Base-by-base conservation (phyloP, 2,113 vertebrate genomes). In the Capricornis sumatraensis region DNA sequence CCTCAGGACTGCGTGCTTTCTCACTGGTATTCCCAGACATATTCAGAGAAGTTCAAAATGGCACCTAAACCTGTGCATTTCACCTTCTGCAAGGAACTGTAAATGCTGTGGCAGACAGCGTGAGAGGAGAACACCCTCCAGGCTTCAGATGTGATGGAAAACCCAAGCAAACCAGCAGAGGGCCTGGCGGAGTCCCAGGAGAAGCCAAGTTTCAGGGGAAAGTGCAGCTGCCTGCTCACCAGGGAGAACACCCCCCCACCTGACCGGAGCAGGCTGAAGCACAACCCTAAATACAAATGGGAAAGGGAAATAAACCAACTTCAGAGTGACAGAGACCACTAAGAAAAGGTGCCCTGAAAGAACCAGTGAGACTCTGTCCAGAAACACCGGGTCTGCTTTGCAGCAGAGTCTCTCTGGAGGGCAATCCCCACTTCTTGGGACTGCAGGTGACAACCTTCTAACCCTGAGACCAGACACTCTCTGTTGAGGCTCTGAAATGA, bases 31-130 rank as follows among this genome's bases (percentile, higher is more conserved):
- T 81, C 97, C 96, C 25, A n/a, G 93, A 92, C 95, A 97, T 95
- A 97, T 7, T 84, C 17, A 94, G 93, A 84, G 58, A 91, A 94
- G 83, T 95, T 97, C 95, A 95, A 95, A 96, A 97, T 57, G 74
- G 89, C 79, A 97, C 92, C 91, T 67, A 87, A 89, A 87, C 30
- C 89, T 96, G 93, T 88, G 57, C 62, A 53, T 89, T 58, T 88
- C 27, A 36, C 76, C 79, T 94, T 96, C 87, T 95, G 43, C 82
- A 78, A 15, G 82, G 62, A 97, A 94, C 91, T 95, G n/a, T 96
- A 95, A 94, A 94, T 60, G 21, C 12, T 93, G 15, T 43, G 64
- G 53, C 60, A 97, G 47, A 60, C 81, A 96, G 62, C n/a, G 13
- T 19, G 4, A 92, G 55, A 81, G 12, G 47, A 95, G n/a, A 87